phyloP scores from a whole-genome alignment of 2,113 vertebrate species.

The Zapus hudsonius region DNA sequence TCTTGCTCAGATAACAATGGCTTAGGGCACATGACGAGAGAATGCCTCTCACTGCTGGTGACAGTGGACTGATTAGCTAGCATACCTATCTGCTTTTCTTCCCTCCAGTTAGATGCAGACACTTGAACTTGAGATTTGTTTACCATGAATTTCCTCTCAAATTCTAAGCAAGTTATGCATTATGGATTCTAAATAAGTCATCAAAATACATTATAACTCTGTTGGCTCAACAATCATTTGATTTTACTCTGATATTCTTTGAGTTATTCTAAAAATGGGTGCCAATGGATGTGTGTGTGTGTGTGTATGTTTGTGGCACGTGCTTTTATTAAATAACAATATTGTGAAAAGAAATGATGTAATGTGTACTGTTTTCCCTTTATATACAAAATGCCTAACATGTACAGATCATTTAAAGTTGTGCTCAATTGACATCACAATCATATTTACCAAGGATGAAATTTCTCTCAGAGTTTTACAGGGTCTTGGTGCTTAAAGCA shows the following conservation, averaged over 20 bases:
- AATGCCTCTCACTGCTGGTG: neutral
- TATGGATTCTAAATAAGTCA: constrained; percentile 35
- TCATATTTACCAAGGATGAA: neutral
- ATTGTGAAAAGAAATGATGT: constrained; percentile 23
- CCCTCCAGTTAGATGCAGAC: constrained; percentile 58
- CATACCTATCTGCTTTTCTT: neutral
- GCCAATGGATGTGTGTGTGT: neutral
- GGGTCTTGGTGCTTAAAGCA: constrained; percentile 68
- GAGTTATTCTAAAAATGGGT: neutral
- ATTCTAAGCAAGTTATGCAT: constrained; percentile 54
- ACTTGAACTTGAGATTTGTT: constrained; percentile 59
- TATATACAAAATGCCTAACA: neutral
- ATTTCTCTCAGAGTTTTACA: constrained; percentile 52
- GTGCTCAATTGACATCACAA: constrained; percentile 5
- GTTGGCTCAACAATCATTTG: neutral
- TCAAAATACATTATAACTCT: constrained; percentile 40
- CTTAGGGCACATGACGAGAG: neutral
- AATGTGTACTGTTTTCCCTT: neutral
- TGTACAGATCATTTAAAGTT: constrained; percentile 30
- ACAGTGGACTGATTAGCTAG: constrained; percentile 7
- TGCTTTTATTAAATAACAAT: constrained; percentile 35
- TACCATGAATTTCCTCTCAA: constrained; percentile 50
- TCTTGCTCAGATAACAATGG: neutral
- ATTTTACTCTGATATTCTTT: constrained; percentile 4
- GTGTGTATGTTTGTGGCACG: neutral